A percentile compares a stretch with the other conserved stretches of the same genome.
Conservation (phyloP, 2,113 vertebrate species). For the Entelurus aequoreus region DNA sequence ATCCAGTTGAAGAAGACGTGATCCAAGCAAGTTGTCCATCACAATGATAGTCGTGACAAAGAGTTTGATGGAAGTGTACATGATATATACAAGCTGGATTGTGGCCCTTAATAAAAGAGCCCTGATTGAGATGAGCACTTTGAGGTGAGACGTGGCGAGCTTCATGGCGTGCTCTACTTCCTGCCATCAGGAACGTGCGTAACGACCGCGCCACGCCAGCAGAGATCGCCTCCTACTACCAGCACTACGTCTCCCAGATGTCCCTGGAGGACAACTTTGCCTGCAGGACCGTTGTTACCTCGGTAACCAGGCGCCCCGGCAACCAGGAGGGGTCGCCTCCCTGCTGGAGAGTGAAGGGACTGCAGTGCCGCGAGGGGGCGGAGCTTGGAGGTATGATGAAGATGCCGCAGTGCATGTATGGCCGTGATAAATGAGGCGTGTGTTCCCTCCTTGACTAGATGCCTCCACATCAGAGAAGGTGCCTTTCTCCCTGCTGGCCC, state of each 20-base stretch:
- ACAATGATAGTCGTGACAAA: too few species aligned
- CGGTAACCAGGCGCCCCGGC: slow-evolving; percentile 43
- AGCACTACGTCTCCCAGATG: slow-evolving; percentile 74
- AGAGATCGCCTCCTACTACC: slow-evolving; percentile 77
- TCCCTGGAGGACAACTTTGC: slow-evolving; percentile 70
- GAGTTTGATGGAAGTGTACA: too few species aligned
- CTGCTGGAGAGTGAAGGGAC: slow-evolving; percentile 67
- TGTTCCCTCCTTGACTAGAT: slow-evolving; percentile 17
- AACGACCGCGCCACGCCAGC: slow-evolving; percentile 75
- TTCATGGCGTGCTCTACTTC: too few species aligned
- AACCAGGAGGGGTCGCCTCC: slow-evolving; percentile 18
- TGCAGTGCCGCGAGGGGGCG: slow-evolving; percentile 52
- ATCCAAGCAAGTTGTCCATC: too few species aligned
- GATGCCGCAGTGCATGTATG: neutral
- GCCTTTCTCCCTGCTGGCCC: slow-evolving; percentile 66
- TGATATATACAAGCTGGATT: too few species aligned
- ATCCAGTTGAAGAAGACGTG: too few species aligned
- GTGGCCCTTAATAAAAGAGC: too few species aligned
- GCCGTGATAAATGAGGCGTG: too few species aligned
- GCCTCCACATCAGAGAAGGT: slow-evolving; percentile 29
- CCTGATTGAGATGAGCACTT: too few species aligned
- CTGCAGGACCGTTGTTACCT: slow-evolving; percentile 65
- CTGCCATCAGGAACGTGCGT: slow-evolving; percentile 61
- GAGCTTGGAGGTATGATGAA: slow-evolving; percentile 38
- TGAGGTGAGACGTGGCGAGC: too few species aligned